These are phyloP conservation scores for Eubasilissa splendida DNA, from an alignment of 2,888 invertebrate genomes.

Conservation along the genomic window DNA sequence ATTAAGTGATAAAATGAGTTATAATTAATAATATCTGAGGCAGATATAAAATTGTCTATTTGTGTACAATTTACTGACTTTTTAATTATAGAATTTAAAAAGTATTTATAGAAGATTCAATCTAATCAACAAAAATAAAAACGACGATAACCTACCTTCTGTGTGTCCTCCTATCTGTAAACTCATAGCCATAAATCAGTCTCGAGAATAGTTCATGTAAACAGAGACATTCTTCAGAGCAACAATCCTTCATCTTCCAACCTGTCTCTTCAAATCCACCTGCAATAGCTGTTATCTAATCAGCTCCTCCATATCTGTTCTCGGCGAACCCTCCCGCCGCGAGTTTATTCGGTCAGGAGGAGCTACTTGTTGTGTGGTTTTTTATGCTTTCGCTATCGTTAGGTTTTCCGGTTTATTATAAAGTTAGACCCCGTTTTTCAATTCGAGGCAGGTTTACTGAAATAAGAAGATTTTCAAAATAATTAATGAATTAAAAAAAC, in stretches of 20 bases:
- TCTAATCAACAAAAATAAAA: no score
- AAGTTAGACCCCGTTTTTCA: not conserved
- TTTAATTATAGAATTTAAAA: no score
- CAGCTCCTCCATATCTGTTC: slow-evolving; percentile 25
- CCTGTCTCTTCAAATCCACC: not conserved
- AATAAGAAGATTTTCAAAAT: no score
- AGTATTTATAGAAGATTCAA: no score
- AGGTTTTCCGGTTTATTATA: slow-evolving; percentile 35
- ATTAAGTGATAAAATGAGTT: no score
- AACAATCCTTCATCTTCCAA: slow-evolving; percentile 23
- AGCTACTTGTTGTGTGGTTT: slow-evolving; percentile 16
- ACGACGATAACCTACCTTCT: not conserved
- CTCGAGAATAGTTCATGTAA: not conserved
- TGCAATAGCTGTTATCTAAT: slow-evolving; percentile 30
- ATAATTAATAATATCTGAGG: no score
- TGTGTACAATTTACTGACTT: no score
- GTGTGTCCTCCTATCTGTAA: not conserved
- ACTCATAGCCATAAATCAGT: slow-evolving; percentile 27
- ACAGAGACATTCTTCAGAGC: slow-evolving; percentile 15
- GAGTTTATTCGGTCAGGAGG: slow-evolving; percentile 6
- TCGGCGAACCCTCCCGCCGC: slow-evolving; percentile 18
- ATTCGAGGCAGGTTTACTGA: not conserved
- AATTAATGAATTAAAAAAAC: no score
- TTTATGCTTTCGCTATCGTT: slow-evolving; percentile 41
- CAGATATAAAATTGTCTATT: no score